Percentiles rank a stretch among this genome's conserved stretches.
Evolutionary conservation across 2,113 vertebrate genomes (phyloP).

Genomic region (Eretmochelys imbricata): DNA sequence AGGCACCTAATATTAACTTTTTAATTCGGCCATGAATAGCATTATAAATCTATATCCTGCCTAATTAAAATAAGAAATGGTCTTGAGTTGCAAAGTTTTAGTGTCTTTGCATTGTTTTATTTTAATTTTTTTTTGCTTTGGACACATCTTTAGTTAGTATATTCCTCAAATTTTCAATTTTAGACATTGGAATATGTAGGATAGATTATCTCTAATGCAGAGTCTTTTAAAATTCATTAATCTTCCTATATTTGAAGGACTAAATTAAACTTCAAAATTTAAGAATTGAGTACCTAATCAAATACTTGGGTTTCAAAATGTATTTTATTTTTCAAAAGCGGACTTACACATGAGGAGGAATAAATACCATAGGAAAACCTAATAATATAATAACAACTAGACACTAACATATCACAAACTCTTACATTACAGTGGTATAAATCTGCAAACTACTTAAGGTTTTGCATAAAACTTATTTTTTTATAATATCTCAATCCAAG

Average conservation of each 20-base stretch:
- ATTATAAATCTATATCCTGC: neutral
- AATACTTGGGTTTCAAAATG: neutral
- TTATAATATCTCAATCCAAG: conserved; percentile 30
- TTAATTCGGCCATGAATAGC: neutral
- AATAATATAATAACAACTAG: neutral
- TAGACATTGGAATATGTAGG: neutral
- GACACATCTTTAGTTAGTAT: neutral
- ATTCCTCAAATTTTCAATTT: neutral
- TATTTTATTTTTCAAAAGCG: neutral
- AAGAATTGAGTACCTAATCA: neutral
- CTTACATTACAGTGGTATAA: neutral
- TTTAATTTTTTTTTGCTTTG: neutral
- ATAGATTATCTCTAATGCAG: neutral
- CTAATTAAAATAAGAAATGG: neutral
- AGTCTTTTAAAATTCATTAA: neutral
- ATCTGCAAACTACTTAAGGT: neutral
- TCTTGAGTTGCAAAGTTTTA: neutral
- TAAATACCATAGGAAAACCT: neutral
- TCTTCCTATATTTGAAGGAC: neutral
- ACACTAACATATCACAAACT: neutral
- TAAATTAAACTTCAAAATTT: neutral
- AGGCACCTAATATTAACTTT: neutral
- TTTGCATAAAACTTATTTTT: conserved; percentile 25
- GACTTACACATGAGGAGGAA: conserved; percentile 19
- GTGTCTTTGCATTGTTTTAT: neutral